These are phyloP conservation scores for Abrostola triplasia DNA, from an alignment of 2,888 invertebrate genomes.

Conservation along the genomic window DNA sequence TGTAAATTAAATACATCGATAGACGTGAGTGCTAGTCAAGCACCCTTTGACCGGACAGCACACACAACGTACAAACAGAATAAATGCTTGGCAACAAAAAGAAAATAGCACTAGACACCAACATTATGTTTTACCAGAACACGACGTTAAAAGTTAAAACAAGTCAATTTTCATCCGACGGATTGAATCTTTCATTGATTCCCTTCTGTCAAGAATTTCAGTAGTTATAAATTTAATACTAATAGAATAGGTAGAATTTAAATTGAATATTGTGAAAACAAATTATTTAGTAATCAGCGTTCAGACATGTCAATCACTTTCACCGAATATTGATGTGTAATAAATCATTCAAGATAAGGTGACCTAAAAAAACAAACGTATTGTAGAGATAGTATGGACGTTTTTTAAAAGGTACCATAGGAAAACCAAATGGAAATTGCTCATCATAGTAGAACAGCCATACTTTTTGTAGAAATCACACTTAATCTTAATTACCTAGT, in stretches of 20 bases:
- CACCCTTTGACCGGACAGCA: constrained; percentile 23
- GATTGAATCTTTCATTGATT: too few species aligned
- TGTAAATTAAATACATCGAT: constrained; percentile 28
- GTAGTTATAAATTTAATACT: not conserved
- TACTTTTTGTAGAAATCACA: too few species aligned
- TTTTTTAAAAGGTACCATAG: not conserved
- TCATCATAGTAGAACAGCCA: too few species aligned
- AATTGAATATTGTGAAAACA: constrained; percentile 28
- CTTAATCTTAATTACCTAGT: too few species aligned
- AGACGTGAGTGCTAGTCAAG: constrained; percentile 26
- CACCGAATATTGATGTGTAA: constrained; percentile 42
- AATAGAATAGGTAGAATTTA: constrained; percentile 4
- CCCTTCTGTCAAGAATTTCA: too few species aligned
- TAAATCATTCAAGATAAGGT: constrained; percentile 50
- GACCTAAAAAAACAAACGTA: constrained; percentile 45
- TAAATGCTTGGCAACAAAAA: not conserved
- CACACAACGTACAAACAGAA: not conserved
- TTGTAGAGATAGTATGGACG: constrained; percentile 8
- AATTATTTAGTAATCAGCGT: constrained; percentile 49
- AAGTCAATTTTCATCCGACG: too few species aligned
- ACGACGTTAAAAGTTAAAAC: not conserved
- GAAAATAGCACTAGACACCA: not conserved
- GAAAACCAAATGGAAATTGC: too few species aligned
- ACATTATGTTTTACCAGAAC: not conserved
- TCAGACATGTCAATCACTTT: constrained; percentile 49